Evolutionary conservation across 2,797 vertebrate species (phyloP).

Genomic region (Aulostomus chinensis): DNA sequence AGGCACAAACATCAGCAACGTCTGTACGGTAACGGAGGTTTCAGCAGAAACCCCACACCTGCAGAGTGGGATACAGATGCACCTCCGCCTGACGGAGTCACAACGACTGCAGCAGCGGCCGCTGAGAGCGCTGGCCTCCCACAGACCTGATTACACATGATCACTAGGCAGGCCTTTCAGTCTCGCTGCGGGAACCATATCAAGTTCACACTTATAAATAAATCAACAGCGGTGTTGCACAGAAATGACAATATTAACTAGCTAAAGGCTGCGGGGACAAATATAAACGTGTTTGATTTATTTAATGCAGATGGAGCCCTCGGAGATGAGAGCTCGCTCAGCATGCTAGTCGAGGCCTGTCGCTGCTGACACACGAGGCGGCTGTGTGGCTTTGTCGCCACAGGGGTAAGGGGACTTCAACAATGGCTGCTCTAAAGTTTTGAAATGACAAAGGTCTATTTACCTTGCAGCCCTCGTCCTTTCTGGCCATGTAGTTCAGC

Average conservation of each 20-base stretch:
- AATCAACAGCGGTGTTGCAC: slow-evolving; percentile 37
- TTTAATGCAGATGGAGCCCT: slow-evolving; percentile 18
- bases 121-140: slow-evolving; percentile 40
- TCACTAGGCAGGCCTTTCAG: slow-evolving; percentile 30
- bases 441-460: slow-evolving; percentile 1
- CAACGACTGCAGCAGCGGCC: slow-evolving; percentile 52
- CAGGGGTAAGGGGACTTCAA: neutral
- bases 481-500: slow-evolving; percentile 93
- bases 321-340: slow-evolving; percentile 5
- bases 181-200: slow-evolving; percentile 21
- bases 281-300: slow-evolving; percentile 33
- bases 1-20: neutral
- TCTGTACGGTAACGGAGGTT: too few relatives aligned
- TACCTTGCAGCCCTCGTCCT: slow-evolving; percentile 93
- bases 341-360: too few relatives aligned
- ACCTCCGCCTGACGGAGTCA: slow-evolving; percentile 33
- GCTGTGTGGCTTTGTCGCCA: too few relatives aligned
- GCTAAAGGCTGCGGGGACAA: slow-evolving; percentile 16
- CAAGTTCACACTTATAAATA: slow-evolving; percentile 51
- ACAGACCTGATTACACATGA: slow-evolving; percentile 48
- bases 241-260: slow-evolving; percentile 48
- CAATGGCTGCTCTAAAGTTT: neutral
- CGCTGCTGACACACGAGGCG: too few relatives aligned
- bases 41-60: too few relatives aligned
- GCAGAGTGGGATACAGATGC: slow-evolving; percentile 29